Base-by-base conservation (phyloP, 2,797 vertebrate genomes). In the Sylvilagus floridanus region DNA sequence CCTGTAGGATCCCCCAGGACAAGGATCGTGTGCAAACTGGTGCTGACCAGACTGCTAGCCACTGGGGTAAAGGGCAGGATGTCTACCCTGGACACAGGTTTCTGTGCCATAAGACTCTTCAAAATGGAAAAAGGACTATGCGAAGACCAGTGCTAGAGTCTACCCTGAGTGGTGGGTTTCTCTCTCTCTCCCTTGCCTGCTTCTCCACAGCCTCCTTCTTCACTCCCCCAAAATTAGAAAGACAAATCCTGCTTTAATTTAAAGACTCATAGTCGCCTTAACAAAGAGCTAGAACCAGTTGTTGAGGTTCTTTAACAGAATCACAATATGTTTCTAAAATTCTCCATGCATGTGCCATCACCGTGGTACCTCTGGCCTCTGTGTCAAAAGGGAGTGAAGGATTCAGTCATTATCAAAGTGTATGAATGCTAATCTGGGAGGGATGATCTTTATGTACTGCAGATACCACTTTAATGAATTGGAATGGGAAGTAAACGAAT, bases 181-280 rank as follows among this genome's bases (percentile, higher is more conserved):
- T 24, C 0, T 2, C 4, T 12, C 32, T 4, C 30, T 9, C 12
- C 9, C 32, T 7, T 26, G 11, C 19, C n/a, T 14, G 42, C 7
- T 9, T 52, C 54, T 62, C 17, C 13, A 30, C 14, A 47, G 13
- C 4, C 11, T 1, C 10, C 28, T 26, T 14, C 14, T 37, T n/a
- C 21, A 13, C 30, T 72, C 17, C 54, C 32, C 7, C 66, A 28
- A 77, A 73, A 47, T 73, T 30, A 63, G 37, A 28, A 57, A 60
- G 76, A 28, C 1, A 26, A 60, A 37, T 84, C 19, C 35, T 88
- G 26, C 71, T 88, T 63, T 93, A 81, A 71, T 76, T 82, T 7
- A 54, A 82, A 93, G 35, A 82, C 62, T 16, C 12, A 24, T 7
- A 4, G 3, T 62, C 21, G 9, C n/a, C 19, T 68, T 54, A 88